Evolutionary conservation across 2,888 invertebrate species (phyloP).

Genomic region (Suillia variegata): DNA sequence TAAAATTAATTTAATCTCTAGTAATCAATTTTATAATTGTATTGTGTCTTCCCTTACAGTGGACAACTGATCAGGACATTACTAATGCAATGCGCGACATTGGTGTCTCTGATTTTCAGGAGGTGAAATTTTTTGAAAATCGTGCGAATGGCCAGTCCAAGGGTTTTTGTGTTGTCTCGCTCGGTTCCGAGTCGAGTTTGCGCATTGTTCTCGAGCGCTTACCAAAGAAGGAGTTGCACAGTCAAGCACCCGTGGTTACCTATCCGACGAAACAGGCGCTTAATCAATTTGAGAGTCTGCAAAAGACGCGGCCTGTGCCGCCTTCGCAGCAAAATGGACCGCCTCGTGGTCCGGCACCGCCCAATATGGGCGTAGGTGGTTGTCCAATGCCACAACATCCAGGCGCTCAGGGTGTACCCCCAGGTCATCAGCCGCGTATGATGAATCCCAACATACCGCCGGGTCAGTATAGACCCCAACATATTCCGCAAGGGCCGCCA

Average conservation of each 20-base stretch:
- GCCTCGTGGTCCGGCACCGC: conserved; percentile 62
- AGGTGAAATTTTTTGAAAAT: conserved; percentile 99
- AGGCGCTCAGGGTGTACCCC: conserved; percentile 60
- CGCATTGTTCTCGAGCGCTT: conserved; percentile 89
- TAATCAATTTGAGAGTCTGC: conserved; percentile 89
- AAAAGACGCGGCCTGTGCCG: conserved; percentile 85
- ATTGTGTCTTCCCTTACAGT: conserved; percentile 68
- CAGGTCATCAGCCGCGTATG: conserved; percentile 65
- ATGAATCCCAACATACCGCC: conserved; percentile 67
- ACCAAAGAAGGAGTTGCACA: conserved; percentile 94
- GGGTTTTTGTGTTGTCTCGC: conserved; percentile 94
- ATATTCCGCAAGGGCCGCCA: conserved; percentile 66
- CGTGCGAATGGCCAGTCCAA: conserved; percentile 98
- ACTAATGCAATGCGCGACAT: conserved; percentile 85
- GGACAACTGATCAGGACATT: conserved; percentile 97
- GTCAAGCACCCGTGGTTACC: conserved; percentile 92
- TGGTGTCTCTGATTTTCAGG: conserved; percentile 92
- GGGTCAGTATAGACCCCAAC: conserved; percentile 67
- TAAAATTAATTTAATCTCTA: conserved; percentile 45
- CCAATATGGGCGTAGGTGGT: conserved; percentile 54
- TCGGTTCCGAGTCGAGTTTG: conserved; percentile 91
- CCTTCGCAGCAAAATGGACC: conserved; percentile 67
- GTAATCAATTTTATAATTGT: too few species aligned
- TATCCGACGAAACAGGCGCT: conserved; percentile 90
- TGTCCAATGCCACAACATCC: conserved; percentile 63